Evolutionary conservation across 2,113 vertebrate species (phyloP), one percentile per base, ranked within the genome.

Genomic region (Oryzias melastigma): DNA sequence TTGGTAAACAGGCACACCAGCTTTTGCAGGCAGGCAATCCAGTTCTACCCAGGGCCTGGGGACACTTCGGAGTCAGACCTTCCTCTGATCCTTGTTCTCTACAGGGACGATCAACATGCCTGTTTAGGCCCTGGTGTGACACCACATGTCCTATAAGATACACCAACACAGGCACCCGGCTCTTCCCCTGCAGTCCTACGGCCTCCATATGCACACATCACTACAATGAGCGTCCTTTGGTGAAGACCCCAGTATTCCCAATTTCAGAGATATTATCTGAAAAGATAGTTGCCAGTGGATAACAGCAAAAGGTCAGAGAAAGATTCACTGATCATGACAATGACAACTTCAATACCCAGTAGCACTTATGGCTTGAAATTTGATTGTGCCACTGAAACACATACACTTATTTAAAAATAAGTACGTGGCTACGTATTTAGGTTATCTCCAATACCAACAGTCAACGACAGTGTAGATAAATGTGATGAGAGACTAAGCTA

Each of bases 191-290:
- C 67, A 66, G 88, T 79, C 29, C 51, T 85, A 88, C 82, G 82
- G 73, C 71, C 83, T 88, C 88, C 88, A 89, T 90, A 90, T 89
- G 88, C 83, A 82, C 87, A 87, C 83, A 87, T 89, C 87, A 89
- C 77, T 86, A 65, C 84, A 66, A 88, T 90, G 52, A 88, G 80
- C 73, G 77, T 88, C 60, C 73, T 78, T 77, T 62, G 17, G 72
- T 89, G 83, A 89, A 85, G 80, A 58, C 74, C 64, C 76, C 68
- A 65, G 74, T 73, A 78, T 79, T 82, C 62, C 60, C 57, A 64
- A 79, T 86, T 79, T 85, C 61, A 47, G 41, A 56, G 81, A 83
- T 85, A 87, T 87, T 89, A 84, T 90, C 88, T 82, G 80, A 81
- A 83, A 85, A 87, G 76, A 81, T 86, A 71, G 61, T 81, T 56